Evolutionary conservation across 2,797 vertebrate species (phyloP).

Genomic region (Gorsachius magnificus): DNA sequence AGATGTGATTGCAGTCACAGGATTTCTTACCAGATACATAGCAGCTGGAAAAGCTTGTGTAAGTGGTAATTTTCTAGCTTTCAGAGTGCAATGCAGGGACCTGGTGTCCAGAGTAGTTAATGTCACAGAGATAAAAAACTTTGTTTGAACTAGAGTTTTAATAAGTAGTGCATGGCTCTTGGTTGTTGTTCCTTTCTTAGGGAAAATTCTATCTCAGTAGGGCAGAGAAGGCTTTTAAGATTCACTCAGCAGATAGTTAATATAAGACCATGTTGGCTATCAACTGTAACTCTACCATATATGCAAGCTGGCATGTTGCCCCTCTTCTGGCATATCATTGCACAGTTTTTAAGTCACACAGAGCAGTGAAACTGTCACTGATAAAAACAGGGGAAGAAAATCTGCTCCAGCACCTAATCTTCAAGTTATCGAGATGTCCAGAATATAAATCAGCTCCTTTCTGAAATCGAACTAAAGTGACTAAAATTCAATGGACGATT

Average conservation of each 20-base stretch:
- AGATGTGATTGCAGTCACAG: background rate
- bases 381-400: background rate
- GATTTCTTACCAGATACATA: background rate
- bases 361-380: background rate
- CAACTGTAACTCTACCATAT: background rate
- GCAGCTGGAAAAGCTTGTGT: background rate
- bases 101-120: background rate
- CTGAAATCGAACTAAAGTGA: background rate
- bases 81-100: background rate
- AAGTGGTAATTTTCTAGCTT: background rate
- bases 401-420: background rate
- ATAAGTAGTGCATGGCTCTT: background rate
- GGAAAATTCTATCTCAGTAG: background rate
- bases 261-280: background rate
- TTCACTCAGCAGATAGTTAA: background rate
- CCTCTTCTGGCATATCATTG: background rate
- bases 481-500: background rate
- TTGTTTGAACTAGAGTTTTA: background rate
- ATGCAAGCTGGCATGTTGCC: background rate
- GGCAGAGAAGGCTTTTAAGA: background rate
- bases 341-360: background rate
- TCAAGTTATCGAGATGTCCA: background rate
- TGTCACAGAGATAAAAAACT: background rate
- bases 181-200: background rate
- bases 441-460: background rate